phyloP scores from a whole-genome alignment of 2,888 invertebrate genomes.

The Drosophila hamatofila region DNA sequence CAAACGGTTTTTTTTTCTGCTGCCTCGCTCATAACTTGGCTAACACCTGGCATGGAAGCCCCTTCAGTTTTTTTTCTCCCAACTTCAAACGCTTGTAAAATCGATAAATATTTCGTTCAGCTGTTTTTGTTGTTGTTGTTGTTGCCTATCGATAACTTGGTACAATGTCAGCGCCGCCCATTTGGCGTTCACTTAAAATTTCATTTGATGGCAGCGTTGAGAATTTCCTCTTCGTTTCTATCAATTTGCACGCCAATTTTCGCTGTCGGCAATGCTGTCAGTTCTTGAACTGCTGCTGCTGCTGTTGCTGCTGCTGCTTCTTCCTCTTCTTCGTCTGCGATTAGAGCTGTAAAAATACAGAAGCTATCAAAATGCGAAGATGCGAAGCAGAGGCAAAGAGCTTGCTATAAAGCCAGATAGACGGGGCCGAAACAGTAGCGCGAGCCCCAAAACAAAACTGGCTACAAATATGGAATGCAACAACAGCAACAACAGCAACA shows the following conservation, averaged over 20 bases:
- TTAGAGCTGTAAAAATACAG: constrained; percentile 74
- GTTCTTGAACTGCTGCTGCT: constrained; percentile 24
- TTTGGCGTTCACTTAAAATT: constrained; percentile 52
- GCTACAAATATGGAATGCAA: constrained; percentile 49
- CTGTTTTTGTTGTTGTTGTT: neutral
- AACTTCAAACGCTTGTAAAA: constrained; percentile 51
- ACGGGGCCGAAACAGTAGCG: constrained; percentile 27
- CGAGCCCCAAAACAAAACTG: constrained; percentile 35
- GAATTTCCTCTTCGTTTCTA: constrained; percentile 42
- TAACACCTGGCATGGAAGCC: neutral
- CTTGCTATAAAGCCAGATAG: constrained; percentile 22
- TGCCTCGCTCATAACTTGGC: constrained; percentile 14
- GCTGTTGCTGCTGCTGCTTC: constrained; percentile 26
- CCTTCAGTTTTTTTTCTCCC: neutral
- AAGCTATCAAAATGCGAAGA: constrained; percentile 59
- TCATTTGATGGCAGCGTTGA: constrained; percentile 50
- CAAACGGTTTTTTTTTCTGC: constrained; percentile 37
- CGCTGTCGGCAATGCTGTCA: constrained; percentile 55
- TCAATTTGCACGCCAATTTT: constrained; percentile 77
- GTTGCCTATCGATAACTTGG: constrained; percentile 49
- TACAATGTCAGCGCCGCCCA: constrained; percentile 55
- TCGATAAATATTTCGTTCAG: constrained; percentile 48
- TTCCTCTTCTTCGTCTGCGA: constrained; percentile 30
- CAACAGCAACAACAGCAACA: constrained; percentile 30
- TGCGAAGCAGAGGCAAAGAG: neutral